Evolutionary conservation across 2,888 invertebrate genomes (phyloP), one percentile per base, ranked within the genome.

Genomic region (Kryphioiulus occultus): DNA sequence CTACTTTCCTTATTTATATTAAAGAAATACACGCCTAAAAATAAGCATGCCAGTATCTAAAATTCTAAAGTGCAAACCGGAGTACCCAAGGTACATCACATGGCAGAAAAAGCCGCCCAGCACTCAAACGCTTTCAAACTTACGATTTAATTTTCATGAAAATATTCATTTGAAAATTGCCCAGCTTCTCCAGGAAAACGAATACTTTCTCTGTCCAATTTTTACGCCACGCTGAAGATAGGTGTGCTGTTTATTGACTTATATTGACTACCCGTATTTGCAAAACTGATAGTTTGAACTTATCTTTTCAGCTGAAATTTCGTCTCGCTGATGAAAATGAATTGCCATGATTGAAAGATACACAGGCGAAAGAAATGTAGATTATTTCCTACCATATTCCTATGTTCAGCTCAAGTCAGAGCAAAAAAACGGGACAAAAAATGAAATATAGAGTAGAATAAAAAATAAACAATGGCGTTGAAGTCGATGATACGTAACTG

Each of bases 61-160:
- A 59, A 3, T 39, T 9, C 39, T 39, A 39, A 9, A 39, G 39
- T 39, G 39, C 39, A 39, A 3, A 3, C 39, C 3, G 39, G 5
- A 39, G 3, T 39, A 39, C 3, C 5, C 39, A 39, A 39, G 39
- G 39, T 9, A 39, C 39, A 39, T 9, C 7, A 59, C n/a, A n/a
- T 59, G 1, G n/a, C 15, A 59, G 2, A 59, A 1, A 22, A 68
- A 10, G 3, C 26, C n/a, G 26, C 68, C 9, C 68, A 68, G n/a
- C 68, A 68, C 3, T 68, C 68, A 26, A 68, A 68, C 26, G 68
- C 9, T 22, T 22, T 10, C 22, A 68, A 22, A 68, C 68, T 68
- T 42, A 44, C 44, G 85, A 85, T 39, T 85, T 85, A 44, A 39
- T 84, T 84, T 84, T 84, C 35, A 84, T 68, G 26, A 68, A 68